Evolutionary conservation across 2,797 vertebrate genomes (phyloP).

Genomic region (Takifugu rubripes): DNA sequence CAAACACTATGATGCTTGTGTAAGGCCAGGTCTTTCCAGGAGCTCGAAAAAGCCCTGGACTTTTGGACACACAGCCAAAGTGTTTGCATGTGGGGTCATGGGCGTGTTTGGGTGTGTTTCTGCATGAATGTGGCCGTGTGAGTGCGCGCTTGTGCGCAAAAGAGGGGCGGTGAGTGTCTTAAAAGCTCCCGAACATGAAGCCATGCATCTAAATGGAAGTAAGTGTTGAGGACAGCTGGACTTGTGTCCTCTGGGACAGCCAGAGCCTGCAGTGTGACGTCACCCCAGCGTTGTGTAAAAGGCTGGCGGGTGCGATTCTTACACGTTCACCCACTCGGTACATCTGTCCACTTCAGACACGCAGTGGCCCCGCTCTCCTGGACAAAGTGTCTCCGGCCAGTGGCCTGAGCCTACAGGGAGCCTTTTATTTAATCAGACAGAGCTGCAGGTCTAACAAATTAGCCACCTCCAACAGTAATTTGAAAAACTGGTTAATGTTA

Average conservation of each 20-base stretch:
- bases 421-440: background rate
- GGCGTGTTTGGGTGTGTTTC: slow-evolving; percentile 13
- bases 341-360: slow-evolving; percentile 30
- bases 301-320: slow-evolving; percentile 16
- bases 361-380: slow-evolving; percentile 3
- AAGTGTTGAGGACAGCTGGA: slow-evolving; percentile 32
- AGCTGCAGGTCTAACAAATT: background rate
- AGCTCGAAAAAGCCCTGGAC: slow-evolving; percentile 26
- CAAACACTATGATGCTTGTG: slow-evolving; percentile 69
- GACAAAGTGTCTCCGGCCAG: slow-evolving; percentile 7
- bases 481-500: too few species aligned
- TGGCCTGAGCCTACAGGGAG: too few species aligned
- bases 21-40: slow-evolving; percentile 55
- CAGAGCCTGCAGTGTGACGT: slow-evolving; percentile 23
- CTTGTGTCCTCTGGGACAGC: slow-evolving; percentile 42
- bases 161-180: background rate
- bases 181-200: slow-evolving; percentile 15
- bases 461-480: background rate
- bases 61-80: slow-evolving; percentile 52
- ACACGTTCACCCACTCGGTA: slow-evolving; percentile 25
- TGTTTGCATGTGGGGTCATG: slow-evolving; percentile 47
- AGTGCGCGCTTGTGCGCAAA: slow-evolving; percentile 3
- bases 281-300: slow-evolving; percentile 40
- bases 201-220: slow-evolving; percentile 17
- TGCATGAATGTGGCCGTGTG: background rate